Evolutionary conservation across 2,113 vertebrate species (phyloP).

Genomic region (Ophthalmotilapia sp.): DNA sequence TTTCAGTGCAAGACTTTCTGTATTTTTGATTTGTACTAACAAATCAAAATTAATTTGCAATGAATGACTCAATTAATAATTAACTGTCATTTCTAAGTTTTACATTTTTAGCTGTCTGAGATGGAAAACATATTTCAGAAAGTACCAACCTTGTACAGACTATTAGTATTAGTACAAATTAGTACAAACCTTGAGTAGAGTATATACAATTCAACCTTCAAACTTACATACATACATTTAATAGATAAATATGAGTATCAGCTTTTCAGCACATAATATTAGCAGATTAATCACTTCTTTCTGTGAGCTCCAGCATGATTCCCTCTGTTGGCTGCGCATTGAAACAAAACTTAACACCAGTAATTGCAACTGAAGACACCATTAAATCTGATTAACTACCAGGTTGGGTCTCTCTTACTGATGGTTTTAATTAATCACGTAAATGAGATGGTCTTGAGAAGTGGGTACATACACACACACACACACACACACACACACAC

Average conservation of each 20-base stretch:
- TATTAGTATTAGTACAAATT: not conserved
- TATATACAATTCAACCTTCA: fast-evolving
- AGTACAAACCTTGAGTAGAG: not conserved
- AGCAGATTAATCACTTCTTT: not conserved
- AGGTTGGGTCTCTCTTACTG: not conserved
- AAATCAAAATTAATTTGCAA: not conserved
- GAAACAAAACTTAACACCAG: not conserved
- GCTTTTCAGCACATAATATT: not conserved
- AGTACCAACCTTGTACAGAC: not conserved
- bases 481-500: not conserved
- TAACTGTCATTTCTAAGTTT: not conserved
- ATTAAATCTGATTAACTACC: constrained; percentile 24
- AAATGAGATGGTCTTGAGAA: not conserved
- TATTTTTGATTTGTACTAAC: not conserved
- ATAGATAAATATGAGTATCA: not conserved
- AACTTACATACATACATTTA: not conserved
- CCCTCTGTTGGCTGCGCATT: not conserved
- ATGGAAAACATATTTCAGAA: not conserved
- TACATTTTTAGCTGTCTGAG: not conserved
- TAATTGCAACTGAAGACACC: not conserved
- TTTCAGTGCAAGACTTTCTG: not conserved
- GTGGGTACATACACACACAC: not conserved
- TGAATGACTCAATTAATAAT: not conserved
- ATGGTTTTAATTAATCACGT: constrained; percentile 10
- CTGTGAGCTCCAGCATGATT: not conserved